Conservation (phyloP, 2,888 invertebrate species). For the Penaeus monodon region DNA sequence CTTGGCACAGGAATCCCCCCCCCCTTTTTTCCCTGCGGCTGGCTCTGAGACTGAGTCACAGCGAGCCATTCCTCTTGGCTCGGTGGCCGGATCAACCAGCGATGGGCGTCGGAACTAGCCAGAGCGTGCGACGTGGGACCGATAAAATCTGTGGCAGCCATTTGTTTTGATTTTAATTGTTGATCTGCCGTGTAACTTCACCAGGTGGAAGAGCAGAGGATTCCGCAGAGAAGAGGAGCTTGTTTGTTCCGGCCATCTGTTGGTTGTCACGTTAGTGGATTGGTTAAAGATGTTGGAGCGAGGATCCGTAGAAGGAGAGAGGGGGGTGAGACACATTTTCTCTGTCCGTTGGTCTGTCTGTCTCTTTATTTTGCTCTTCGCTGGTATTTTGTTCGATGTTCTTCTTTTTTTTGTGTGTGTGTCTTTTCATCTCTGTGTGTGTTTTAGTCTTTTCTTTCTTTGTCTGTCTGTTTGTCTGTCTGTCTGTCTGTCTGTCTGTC, state of each 20-base stretch:
- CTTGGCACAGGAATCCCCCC: too few species aligned
- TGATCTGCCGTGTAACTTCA: constrained; percentile 21
- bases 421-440: too few species aligned
- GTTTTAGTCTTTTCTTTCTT: too few species aligned
- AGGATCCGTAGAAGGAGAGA: constrained; percentile 16
- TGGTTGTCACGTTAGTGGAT: constrained; percentile 41
- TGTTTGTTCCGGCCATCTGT: constrained; percentile 42
- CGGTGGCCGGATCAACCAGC: not conserved
- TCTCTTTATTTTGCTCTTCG: too few species aligned
- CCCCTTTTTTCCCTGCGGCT: too few species aligned
- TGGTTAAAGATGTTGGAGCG: constrained; percentile 33
- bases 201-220: constrained; percentile 9
- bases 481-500: too few species aligned
- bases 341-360: too few species aligned
- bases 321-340: not conserved
- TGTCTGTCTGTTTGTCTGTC: too few species aligned
- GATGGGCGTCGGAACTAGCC: not conserved
- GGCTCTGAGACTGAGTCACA: too few species aligned
- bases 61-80: too few species aligned
- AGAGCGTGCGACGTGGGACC: not conserved
- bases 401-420: too few species aligned
- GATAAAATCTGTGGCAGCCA: constrained; percentile 4
- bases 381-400: too few species aligned
- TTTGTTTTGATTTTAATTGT: constrained; percentile 30
- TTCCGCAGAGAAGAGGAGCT: not conserved